These are phyloP conservation scores for Perognathus longimembris DNA, from an alignment of 2,113 vertebrate genomes.

Conservation along the genomic window DNA sequence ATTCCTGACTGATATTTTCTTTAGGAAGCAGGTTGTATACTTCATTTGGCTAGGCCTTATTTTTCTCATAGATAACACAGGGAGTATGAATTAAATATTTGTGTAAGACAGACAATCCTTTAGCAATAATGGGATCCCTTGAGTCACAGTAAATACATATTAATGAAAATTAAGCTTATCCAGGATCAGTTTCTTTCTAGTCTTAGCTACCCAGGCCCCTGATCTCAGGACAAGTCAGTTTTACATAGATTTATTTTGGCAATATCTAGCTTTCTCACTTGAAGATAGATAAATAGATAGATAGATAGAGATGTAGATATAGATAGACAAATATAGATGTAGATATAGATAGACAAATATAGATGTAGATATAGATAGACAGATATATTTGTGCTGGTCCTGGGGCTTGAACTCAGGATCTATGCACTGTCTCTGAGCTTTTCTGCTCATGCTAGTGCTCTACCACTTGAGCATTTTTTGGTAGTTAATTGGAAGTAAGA, in stretches of 20 bases:
- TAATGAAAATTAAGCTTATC: background rate
- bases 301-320: too few relatives aligned
- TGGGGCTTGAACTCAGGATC: background rate
- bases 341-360: too few relatives aligned
- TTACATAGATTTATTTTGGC: background rate
- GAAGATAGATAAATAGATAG: too few relatives aligned
- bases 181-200: background rate
- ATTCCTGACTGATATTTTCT: background rate
- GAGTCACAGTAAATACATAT: background rate
- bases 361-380: too few relatives aligned
- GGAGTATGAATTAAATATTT: background rate
- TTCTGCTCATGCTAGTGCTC: too few relatives aligned
- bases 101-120: background rate
- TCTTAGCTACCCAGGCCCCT: background rate
- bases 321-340: too few relatives aligned
- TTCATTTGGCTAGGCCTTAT: background rate
- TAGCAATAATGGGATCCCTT: background rate
- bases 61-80: background rate
- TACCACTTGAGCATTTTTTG: too few relatives aligned
- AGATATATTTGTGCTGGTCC: too few relatives aligned
- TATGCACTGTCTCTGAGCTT: too few relatives aligned
- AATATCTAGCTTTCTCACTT: background rate
- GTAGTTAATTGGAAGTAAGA: too few relatives aligned
- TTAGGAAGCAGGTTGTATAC: background rate
- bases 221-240: background rate